phyloP scores from a whole-genome alignment of 2,888 invertebrate genomes.

The Lithophane leautieri region DNA sequence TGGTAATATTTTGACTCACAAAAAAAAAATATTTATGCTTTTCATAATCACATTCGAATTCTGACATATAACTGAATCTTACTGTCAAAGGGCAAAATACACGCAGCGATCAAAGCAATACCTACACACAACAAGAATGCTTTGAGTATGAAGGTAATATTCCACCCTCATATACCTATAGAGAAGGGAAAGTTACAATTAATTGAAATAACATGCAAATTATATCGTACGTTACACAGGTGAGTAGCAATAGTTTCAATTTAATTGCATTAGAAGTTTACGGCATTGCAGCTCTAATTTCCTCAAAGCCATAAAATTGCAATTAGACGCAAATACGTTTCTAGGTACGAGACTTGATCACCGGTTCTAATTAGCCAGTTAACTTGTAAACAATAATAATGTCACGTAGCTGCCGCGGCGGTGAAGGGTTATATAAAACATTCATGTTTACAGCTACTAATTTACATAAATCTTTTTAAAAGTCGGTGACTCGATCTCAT shows the following conservation, averaged over 20 bases:
- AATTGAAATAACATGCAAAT: conserved; percentile 48
- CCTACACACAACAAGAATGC: conserved; percentile 25
- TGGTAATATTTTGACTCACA: background rate
- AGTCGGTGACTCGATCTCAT: conserved; percentile 40
- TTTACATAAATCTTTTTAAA: conserved; percentile 61
- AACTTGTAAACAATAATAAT: conserved; percentile 58
- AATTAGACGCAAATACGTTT: conserved; percentile 56
- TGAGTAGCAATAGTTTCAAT: conserved; percentile 45
- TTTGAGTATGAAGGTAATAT: conserved; percentile 26
- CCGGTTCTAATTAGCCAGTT: conserved; percentile 53
- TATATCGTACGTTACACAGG: conserved; percentile 28
- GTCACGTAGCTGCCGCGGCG: conserved; percentile 4
- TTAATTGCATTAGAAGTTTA: conserved; percentile 60
- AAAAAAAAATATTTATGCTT: background rate
- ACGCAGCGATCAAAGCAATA: conserved; percentile 24
- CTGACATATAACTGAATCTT: background rate
- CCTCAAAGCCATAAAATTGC: conserved; percentile 64
- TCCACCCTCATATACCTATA: background rate
- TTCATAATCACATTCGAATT: background rate
- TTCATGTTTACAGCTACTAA: conserved; percentile 56
- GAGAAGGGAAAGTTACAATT: conserved; percentile 26
- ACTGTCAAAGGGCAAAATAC: conserved; percentile 8
- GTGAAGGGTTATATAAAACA: conserved; percentile 47
- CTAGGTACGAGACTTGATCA: conserved; percentile 48
- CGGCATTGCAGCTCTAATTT: conserved; percentile 58